A percentile compares a stretch with the other conserved stretches of the same genome.
These are phyloP conservation scores for Periplaneta americana DNA, from an alignment of 1,140 invertebrate species.

Conservation along the genomic window DNA sequence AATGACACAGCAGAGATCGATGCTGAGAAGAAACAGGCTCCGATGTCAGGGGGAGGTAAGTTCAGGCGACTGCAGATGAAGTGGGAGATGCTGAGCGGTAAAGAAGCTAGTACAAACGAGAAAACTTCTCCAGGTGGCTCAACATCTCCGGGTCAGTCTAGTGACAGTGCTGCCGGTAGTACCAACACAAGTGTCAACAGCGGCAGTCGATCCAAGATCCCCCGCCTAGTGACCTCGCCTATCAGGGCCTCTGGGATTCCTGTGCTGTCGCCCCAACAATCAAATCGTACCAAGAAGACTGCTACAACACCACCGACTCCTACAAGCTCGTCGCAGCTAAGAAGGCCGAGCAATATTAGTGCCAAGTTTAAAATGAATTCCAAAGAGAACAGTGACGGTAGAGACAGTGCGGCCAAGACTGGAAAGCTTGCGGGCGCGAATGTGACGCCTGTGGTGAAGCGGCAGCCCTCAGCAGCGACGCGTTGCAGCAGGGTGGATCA, in stretches of 20 bases:
- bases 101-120: slow-evolving; percentile 6
- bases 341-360: neutral
- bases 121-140: neutral
- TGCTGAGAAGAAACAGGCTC: neutral
- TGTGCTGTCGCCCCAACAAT: neutral
- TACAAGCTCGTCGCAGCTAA: neutral
- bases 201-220: slow-evolving; percentile 56
- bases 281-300: neutral
- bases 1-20: neutral
- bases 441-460: neutral
- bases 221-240: slow-evolving; percentile 58
- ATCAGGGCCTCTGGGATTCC: slow-evolving; percentile 20
- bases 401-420: neutral
- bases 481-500: neutral
- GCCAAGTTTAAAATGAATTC: neutral
- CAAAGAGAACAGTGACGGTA: neutral
- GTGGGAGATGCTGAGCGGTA: slow-evolving; percentile 71
- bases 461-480: neutral
- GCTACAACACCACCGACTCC: neutral
- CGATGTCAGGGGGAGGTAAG: neutral
- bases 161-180: neutral
- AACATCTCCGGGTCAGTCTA: neutral
- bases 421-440: neutral
- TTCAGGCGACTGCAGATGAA: slow-evolving; percentile 78
- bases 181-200: slow-evolving; percentile 17